Evolutionary conservation across 2,888 invertebrate genomes (phyloP).

Genomic region (Resseliella maxima): DNA sequence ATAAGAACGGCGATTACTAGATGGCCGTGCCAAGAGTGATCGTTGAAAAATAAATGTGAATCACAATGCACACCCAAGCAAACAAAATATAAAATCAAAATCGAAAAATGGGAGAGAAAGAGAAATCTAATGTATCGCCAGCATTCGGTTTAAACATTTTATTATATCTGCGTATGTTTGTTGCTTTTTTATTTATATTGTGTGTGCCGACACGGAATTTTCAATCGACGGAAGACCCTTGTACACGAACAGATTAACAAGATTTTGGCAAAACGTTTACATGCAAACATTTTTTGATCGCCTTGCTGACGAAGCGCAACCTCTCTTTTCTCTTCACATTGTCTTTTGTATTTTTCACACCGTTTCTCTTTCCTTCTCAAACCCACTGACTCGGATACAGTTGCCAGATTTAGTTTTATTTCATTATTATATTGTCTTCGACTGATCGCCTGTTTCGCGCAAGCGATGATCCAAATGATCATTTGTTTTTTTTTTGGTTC

Average conservation of each 20-base stretch:
- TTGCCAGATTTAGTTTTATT: background rate
- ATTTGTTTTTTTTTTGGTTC: background rate
- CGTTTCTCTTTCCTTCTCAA: background rate
- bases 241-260: background rate
- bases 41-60: background rate
- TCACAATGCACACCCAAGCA: conserved; percentile 35
- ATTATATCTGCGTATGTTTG: background rate
- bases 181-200: background rate
- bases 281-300: background rate
- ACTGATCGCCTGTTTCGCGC: background rate
- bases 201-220: background rate
- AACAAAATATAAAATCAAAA: background rate
- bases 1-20: background rate
- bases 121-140: background rate
- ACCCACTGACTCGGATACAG: background rate
- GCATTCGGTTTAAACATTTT: background rate
- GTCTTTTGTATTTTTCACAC: background rate
- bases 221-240: conserved; percentile 40
- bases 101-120: background rate
- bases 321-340: background rate
- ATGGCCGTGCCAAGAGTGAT: background rate
- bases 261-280: conserved; percentile 39
- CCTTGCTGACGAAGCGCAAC: background rate
- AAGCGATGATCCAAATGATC: background rate
- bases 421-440: conserved; percentile 53